Percentiles rank a stretch among this genome's conserved stretches.
These are phyloP conservation scores for Epinotia demarniana DNA, from an alignment of 2,888 invertebrate species.

Conservation along the genomic window DNA sequence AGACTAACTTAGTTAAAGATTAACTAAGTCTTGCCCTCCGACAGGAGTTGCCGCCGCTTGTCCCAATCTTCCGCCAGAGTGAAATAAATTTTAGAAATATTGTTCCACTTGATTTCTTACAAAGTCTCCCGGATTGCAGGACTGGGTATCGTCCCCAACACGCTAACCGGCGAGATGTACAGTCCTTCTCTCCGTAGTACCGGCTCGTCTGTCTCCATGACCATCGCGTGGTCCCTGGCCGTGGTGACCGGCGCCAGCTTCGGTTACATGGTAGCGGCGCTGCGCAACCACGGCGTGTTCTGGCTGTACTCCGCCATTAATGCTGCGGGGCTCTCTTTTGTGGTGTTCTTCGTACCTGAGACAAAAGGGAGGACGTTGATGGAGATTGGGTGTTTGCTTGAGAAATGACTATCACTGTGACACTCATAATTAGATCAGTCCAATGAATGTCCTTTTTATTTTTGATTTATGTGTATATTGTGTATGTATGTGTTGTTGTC, in stretches of 20 bases:
- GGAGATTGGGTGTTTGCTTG: conserved; percentile 25
- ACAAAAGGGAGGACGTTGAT: conserved; percentile 33
- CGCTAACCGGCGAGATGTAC: conserved; percentile 28
- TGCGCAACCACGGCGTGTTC: conserved; percentile 11
- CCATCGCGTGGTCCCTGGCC: neutral
- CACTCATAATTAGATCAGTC: too few species aligned
- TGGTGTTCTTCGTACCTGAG: conserved; percentile 27
- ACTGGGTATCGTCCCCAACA: conserved; percentile 17
- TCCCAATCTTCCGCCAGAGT: too few species aligned
- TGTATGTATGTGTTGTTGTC: too few species aligned
- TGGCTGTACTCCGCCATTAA: conserved; percentile 15
- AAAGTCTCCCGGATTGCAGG: neutral
- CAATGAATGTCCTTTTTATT: too few species aligned
- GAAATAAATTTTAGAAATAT: too few species aligned
- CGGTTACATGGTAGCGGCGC: conserved; percentile 4
- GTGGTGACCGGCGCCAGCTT: neutral
- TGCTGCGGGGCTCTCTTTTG: conserved; percentile 8
- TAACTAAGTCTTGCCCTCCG: too few species aligned
- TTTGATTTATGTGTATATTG: too few species aligned
- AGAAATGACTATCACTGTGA: neutral
- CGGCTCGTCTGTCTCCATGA: conserved; percentile 11
- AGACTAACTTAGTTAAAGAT: neutral
- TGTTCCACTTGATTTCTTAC: neutral
- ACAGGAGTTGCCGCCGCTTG: too few species aligned
- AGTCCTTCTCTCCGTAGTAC: conserved; percentile 9